Evolutionary conservation across 2,797 vertebrate species (phyloP), one percentile per base, ranked within the genome.

Genomic region (Brotula barbata): DNA sequence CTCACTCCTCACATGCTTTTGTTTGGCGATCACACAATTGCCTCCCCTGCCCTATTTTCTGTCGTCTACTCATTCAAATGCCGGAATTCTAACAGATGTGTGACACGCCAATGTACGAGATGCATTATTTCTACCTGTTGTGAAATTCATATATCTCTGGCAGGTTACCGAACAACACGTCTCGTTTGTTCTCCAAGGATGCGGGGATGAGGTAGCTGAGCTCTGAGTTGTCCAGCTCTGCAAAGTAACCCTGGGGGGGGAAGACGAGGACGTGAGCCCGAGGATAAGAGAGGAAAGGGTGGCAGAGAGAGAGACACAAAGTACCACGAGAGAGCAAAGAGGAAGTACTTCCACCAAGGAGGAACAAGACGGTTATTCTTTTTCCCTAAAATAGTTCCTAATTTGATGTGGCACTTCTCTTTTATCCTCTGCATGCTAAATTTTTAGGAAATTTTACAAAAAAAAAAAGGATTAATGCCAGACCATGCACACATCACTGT

Each of bases 161-260:
- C 46, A 98, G 93, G 75, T 98, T 98, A 15, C 96, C 95, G 62
- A 98, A 98, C 40, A 98, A 93, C 61, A 96, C 80, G 5, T 98
- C 95, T 60, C 93, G 93, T 83, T 95, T 98, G 82, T 95, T 95
- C 76, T 94, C 91, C 75, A 97, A 88, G 3, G 90, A 74, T 0
- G 91, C 87, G 12, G 96, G 95, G 69, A 97, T 94, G 58, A 98
- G 90, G 63, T 95, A 93, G 43, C 89, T 90, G 48, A 98, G 89
- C 77, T 87, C 94, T 0, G 94, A 91, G 81, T 95, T 95, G 63
- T 95, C 94, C 88, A 98, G 89, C 77, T 94, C 93, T 43, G 89
- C 90, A 52, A 93, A 92, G 34, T 98, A 98, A 0, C 96, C 96
- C 96, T 98, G 82, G 6, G 72, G 51, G n/a, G 60, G 37, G 4